Evolutionary conservation across 2,797 vertebrate species (phyloP).

Genomic region (Xiphophorus birchmanni): DNA sequence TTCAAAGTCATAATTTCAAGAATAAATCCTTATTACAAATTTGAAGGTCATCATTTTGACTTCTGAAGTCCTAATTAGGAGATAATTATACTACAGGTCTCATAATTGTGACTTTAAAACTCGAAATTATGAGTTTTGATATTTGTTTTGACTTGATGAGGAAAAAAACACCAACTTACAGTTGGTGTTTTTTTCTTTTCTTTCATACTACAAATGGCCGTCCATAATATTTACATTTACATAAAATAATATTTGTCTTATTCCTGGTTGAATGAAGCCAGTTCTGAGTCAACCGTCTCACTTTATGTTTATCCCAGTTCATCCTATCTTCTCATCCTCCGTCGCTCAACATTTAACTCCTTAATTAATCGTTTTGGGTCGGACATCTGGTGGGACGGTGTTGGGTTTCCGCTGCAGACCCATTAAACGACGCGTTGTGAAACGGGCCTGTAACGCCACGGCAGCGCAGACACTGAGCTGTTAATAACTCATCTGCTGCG

Average conservation of each 20-base stretch:
- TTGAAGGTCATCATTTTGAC: too few relatives aligned
- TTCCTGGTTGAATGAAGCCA: too few relatives aligned
- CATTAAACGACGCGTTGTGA: slow-evolving; percentile 22
- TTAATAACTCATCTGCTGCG: slow-evolving; percentile 13
- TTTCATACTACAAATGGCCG: too few relatives aligned
- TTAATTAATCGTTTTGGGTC: slow-evolving; percentile 19
- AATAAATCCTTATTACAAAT: too few relatives aligned
- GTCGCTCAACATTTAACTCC: slow-evolving; percentile 22
- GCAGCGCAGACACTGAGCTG: neutral
- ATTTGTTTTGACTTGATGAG: neutral
- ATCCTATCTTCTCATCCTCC: neutral
- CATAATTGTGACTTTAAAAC: neutral
- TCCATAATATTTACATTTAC: too few relatives aligned
- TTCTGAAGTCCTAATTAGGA: neutral
- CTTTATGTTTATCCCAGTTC: too few relatives aligned
- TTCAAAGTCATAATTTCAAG: too few relatives aligned
- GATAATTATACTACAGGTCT: neutral
- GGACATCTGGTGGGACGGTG: slow-evolving; percentile 43
- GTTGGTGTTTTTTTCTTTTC: too few relatives aligned
- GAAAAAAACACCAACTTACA: too few relatives aligned
- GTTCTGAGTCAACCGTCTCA: too few relatives aligned
- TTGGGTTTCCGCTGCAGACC: neutral
- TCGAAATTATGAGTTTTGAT: neutral
- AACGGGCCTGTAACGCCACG: slow-evolving; percentile 13
- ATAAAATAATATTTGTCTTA: too few relatives aligned